A percentile compares a stretch with the other conserved stretches of the same genome.
Evolutionary conservation across 2,888 invertebrate genomes (phyloP).

Genomic region (Myopa testacea): DNA sequence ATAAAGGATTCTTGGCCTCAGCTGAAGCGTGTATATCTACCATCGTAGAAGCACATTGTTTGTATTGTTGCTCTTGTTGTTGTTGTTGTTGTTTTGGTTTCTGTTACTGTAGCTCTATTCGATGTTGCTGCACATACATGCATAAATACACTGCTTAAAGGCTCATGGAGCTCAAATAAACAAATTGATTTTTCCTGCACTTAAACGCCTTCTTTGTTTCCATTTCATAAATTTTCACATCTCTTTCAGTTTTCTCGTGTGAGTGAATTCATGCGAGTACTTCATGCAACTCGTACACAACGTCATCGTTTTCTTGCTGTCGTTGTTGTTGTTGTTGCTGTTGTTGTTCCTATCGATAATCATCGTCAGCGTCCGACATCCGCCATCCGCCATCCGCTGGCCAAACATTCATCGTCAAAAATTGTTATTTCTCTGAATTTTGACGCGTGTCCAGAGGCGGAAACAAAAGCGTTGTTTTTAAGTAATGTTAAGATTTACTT

Average conservation of each 20-base stretch:
- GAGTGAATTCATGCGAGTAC: neutral
- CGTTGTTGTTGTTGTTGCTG: no score
- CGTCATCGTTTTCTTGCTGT: neutral
- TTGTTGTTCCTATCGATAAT: neutral
- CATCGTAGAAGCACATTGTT: no score
- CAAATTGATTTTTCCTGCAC: conserved; percentile 1
- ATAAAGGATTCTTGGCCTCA: neutral
- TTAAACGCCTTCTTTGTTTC: conserved; percentile 2
- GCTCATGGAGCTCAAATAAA: neutral
- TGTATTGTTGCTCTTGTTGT: no score
- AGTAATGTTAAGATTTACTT: neutral
- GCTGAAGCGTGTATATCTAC: neutral
- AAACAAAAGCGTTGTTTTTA: neutral
- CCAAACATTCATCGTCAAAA: neutral
- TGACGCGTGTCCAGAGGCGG: neutral
- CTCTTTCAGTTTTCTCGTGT: neutral
- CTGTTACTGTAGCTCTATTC: no score
- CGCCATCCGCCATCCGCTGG: neutral
- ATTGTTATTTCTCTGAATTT: neutral
- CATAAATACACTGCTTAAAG: no score
- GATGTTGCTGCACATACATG: no score
- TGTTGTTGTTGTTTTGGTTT: no score
- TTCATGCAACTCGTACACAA: neutral
- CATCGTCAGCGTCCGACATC: neutral
- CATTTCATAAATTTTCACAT: conserved; percentile 1